Percentiles rank a stretch among this genome's conserved stretches.
Conservation (phyloP, 2,888 invertebrate genomes). For the Ariolimax columbianus region DNA sequence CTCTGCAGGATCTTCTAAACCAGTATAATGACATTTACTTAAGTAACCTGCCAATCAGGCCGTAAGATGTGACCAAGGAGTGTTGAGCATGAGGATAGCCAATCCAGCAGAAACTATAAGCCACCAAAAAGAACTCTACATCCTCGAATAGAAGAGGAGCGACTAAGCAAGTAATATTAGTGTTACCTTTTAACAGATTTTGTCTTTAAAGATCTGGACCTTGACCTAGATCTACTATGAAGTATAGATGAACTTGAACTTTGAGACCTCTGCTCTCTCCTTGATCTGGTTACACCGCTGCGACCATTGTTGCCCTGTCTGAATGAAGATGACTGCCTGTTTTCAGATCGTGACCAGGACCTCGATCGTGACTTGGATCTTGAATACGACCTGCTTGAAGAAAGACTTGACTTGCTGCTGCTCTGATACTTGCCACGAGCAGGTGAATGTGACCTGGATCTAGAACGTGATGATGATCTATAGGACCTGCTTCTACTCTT, state of each 20-base stretch:
- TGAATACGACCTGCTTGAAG: slow-evolving; percentile 58
- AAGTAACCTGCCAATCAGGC: no score
- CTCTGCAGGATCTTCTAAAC: no score
- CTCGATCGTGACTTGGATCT: slow-evolving; percentile 60
- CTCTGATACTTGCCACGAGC: slow-evolving; percentile 41
- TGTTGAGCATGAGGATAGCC: no score
- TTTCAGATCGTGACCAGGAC: slow-evolving; percentile 58
- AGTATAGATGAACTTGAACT: slow-evolving; percentile 54
- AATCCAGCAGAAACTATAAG: no score
- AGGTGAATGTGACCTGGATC: slow-evolving; percentile 58
- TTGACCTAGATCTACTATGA: slow-evolving; percentile 51
- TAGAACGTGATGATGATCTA: slow-evolving; percentile 47
- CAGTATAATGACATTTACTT: no score
- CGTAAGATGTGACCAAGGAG: no score
- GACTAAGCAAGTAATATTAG: no score
- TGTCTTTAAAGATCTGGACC: slow-evolving; percentile 68
- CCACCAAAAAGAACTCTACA: no score
- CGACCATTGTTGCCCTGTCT: slow-evolving; percentile 43
- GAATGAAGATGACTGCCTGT: slow-evolving; percentile 41
- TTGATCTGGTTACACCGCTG: slow-evolving; percentile 58
- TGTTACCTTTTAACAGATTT: slow-evolving; percentile 69
- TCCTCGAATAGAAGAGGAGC: no score
- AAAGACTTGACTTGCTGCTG: slow-evolving; percentile 54
- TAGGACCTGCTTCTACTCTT: slow-evolving; percentile 29
- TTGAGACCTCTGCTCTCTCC: slow-evolving; percentile 61